Evolutionary conservation across 1,140 invertebrate species (phyloP).

Genomic region (Tetraneura akinire): DNA sequence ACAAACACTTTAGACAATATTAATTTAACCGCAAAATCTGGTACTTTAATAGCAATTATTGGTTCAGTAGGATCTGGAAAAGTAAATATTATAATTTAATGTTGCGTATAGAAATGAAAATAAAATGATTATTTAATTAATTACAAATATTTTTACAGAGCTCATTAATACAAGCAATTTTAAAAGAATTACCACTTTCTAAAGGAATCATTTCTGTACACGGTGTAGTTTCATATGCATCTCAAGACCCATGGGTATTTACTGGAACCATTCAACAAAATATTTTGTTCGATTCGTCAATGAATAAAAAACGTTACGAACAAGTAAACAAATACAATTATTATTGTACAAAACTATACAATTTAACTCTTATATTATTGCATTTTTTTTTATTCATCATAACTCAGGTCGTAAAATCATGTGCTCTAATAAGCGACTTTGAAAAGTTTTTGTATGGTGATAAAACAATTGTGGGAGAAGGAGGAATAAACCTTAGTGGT

Average conservation of each 20-base stretch:
- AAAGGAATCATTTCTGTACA: constrained; percentile 69
- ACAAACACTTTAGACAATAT: constrained; percentile 68
- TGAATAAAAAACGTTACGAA: constrained; percentile 73
- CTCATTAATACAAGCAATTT: constrained; percentile 77
- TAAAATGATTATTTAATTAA: not conserved
- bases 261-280: constrained; percentile 79
- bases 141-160: constrained; percentile 49
- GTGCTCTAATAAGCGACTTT: constrained; percentile 77
- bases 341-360: too few relatives aligned
- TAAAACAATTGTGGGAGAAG: constrained; percentile 84
- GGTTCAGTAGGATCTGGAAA: constrained; percentile 83
- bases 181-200: constrained; percentile 75
- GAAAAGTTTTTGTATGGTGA: constrained; percentile 75
- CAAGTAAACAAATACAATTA: constrained; percentile 60
- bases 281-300: constrained; percentile 81
- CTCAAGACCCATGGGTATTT: constrained; percentile 91
- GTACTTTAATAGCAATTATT: constrained; percentile 73
- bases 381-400: not conserved
- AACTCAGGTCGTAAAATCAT: constrained; percentile 59
- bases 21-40: constrained; percentile 66
- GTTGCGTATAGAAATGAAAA: too few relatives aligned
- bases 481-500: constrained; percentile 78
- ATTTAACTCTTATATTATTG: not conserved
- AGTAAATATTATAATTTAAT: constrained; percentile 59
- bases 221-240: constrained; percentile 82